Evolutionary conservation across 1,140 invertebrate genomes (phyloP).

Genomic region (Propsilocerus akamusi): DNA sequence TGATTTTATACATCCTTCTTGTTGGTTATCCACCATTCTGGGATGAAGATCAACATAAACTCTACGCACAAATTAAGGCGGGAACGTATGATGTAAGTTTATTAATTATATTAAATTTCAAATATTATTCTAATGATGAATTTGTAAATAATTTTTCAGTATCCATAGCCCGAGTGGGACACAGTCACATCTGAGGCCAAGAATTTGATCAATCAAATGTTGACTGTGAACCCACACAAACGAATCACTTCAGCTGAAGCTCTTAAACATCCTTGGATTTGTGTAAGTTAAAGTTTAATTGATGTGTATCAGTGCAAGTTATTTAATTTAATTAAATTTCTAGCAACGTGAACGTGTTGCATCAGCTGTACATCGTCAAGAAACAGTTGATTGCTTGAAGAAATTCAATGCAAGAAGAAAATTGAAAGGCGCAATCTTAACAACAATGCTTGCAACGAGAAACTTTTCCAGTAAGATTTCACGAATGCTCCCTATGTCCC

Average conservation of each 20-base stretch:
- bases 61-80: constrained; percentile 99
- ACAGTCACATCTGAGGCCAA: constrained; percentile 99
- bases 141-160: constrained; percentile 32
- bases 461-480: constrained; percentile 94
- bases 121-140: not conserved
- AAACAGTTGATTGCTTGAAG: constrained; percentile 99
- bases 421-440: constrained; percentile 96
- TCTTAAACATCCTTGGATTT: constrained; percentile 99
- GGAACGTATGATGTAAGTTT: constrained; percentile 92
- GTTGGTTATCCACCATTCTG: constrained; percentile 99
- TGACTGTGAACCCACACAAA: constrained; percentile 95
- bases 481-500: not conserved
- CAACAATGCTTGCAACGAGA: constrained; percentile 97
- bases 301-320: too few relatives aligned
- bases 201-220: constrained; percentile 99
- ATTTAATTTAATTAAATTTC: too few relatives aligned
- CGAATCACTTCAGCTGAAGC: constrained; percentile 96
- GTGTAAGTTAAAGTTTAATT: constrained; percentile 77
- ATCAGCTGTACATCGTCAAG: constrained; percentile 95
- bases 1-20: constrained; percentile 97
- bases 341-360: constrained; percentile 98
- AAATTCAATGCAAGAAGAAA: constrained; percentile 99
- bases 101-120: not conserved
- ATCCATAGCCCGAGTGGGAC: constrained; percentile 99
- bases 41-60: constrained; percentile 98